These are phyloP conservation scores for Bovichtus variegatus DNA, from an alignment of 2,797 vertebrate genomes.

Conservation along the genomic window DNA sequence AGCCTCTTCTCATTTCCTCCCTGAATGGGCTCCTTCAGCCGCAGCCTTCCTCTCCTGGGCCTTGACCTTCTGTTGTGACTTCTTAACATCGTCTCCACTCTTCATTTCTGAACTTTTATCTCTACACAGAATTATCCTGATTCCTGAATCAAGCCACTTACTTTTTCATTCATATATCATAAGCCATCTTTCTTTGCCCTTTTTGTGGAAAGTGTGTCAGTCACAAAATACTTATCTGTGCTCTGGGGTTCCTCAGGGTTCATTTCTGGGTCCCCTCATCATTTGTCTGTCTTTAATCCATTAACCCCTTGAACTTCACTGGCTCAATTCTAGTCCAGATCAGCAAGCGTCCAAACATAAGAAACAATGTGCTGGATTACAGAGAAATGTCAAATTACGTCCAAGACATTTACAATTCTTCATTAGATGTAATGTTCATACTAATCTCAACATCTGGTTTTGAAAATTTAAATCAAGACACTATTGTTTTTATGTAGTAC, in stretches of 20 bases:
- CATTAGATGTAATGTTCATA: neutral
- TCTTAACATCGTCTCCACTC: slow-evolving; percentile 11
- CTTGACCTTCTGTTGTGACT: slow-evolving; percentile 58
- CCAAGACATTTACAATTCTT: neutral
- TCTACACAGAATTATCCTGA: neutral
- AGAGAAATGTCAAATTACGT: neutral
- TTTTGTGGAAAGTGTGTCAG: neutral
- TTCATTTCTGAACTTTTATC: slow-evolving; percentile 24
- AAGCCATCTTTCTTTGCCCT: neutral
- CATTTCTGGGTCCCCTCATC: neutral
- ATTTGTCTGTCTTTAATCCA: slow-evolving; percentile 1
- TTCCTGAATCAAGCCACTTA: neutral
- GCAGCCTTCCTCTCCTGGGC: slow-evolving; percentile 43
- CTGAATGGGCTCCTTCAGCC: slow-evolving; percentile 53
- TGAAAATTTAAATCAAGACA: neutral
- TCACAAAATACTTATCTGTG: neutral
- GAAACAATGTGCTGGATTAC: neutral
- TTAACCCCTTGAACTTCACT: neutral
- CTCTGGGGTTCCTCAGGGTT: slow-evolving; percentile 28
- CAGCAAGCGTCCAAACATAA: slow-evolving; percentile 1
- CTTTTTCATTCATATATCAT: neutral
- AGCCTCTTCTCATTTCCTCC: slow-evolving; percentile 66
- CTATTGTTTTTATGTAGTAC: neutral
- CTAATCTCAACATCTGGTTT: neutral
- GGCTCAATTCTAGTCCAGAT: neutral